Percentiles rank a stretch among this genome's conserved stretches.
Evolutionary conservation across 2,113 vertebrate genomes (phyloP).

Genomic region (Otus sunia): DNA sequence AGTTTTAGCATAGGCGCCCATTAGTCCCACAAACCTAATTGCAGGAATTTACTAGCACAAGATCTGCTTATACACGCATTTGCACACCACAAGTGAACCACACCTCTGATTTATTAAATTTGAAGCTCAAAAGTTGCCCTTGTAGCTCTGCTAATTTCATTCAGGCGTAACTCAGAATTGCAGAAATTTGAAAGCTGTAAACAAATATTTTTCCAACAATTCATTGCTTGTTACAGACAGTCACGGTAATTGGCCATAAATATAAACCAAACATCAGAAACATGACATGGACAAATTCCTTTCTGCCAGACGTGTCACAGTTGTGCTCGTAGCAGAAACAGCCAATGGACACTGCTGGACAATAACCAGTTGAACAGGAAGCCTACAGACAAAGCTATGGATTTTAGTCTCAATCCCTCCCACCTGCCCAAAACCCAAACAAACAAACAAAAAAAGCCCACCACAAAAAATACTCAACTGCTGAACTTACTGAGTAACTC

Average conservation of each 20-base stretch:
- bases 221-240: neutral
- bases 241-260: neutral
- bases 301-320: neutral
- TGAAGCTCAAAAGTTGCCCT: neutral
- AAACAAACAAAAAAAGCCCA: neutral
- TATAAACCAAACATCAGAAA: neutral
- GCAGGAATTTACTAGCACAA: neutral
- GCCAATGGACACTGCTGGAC: neutral
- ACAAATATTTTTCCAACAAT: neutral
- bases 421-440: neutral
- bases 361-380: neutral
- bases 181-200: neutral
- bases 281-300: neutral
- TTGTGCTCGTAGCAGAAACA: neutral
- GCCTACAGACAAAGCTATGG: neutral
- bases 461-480: neutral
- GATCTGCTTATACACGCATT: neutral
- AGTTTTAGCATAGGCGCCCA: neutral
- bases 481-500: conserved; percentile 62
- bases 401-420: conserved; percentile 1
- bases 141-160: neutral
- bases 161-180: neutral
- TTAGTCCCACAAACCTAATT: neutral
- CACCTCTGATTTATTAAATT: neutral
- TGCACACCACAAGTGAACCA: neutral